Evolutionary conservation across 2,797 vertebrate genomes (phyloP), one percentile per base, ranked within the genome.

Genomic region (Chrysolophus pictus): DNA sequence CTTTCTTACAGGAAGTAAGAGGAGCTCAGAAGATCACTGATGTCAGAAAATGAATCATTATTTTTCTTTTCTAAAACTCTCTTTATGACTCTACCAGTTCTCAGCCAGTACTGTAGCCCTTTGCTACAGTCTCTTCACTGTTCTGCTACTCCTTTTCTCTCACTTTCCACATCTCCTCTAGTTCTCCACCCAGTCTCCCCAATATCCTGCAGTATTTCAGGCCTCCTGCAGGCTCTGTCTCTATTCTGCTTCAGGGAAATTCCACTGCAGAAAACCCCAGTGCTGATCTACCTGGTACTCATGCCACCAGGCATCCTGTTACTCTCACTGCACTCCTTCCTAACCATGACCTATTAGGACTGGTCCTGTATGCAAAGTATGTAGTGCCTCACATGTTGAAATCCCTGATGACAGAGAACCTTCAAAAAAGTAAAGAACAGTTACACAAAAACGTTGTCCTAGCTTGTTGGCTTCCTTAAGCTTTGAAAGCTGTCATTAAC

Each of bases 401-500:
- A 86, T 42, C 67, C 81, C 59, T 51, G 65, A 89, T 41, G 63
- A 78, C 82, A 86, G 78, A 78, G 63, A 18, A 81, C 65, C 87
- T 78, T 90, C 28, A 89, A 86, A 89, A 91, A 53, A 64, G 47
- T 35, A 6, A 35, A 58, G 42, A 42, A 46, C 15, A 58, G 44
- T 35, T 46, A 28, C 9, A 65, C 29, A 71, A 91, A 84, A 77
- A 83, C 9, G 42, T 11, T 78, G 78, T 75, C 70, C 84, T 62
- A 42, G 35, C 41, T 87, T 75, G 21, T 67, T 12, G 1, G 26
- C 65, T 82, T 84, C 73, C 78, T 60, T 37, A 53, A 81, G 88
- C 49, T 60, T 93, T 93, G 51, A 46, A 83, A 75, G 73, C 82
- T 89, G 82, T 77, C 31, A 33, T 80, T 92, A 95, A 92, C 91